A percentile compares a stretch with the other conserved stretches of the same genome.
Conservation (phyloP, 1,140 invertebrate species). For the Polypedilum vanderplanki region DNA sequence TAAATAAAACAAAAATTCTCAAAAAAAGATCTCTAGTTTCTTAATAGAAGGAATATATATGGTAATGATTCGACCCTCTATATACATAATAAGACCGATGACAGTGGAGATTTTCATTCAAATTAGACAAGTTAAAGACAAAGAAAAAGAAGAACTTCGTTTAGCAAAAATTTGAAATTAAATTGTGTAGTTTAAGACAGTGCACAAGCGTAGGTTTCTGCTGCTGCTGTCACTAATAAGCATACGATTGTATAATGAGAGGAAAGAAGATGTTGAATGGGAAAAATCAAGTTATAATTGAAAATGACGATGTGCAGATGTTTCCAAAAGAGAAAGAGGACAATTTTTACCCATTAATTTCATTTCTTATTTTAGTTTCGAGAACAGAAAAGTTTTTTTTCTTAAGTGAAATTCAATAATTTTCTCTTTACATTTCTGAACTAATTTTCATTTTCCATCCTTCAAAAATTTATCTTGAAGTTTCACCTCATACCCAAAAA, state of each 20-base stretch:
- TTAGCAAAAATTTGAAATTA: no score
- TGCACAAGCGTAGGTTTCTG: no score
- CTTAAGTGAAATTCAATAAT: slow-evolving; percentile 9
- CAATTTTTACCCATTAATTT: slow-evolving; percentile 6
- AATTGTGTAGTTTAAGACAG: no score
- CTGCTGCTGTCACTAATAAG: no score
- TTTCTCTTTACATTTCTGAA: not conserved
- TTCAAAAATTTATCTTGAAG: not conserved
- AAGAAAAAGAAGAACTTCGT: no score
- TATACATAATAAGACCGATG: no score
- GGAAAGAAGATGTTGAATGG: not conserved
- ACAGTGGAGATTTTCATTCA: no score
- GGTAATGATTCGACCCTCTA: no score
- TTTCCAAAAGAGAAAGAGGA: not conserved
- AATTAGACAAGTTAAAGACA: no score
- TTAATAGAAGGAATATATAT: no score
- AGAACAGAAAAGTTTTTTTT: not conserved
- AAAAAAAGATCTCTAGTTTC: no score
- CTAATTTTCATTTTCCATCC: not conserved
- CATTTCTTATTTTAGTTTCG: not conserved
- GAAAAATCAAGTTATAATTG: slow-evolving; percentile 7
- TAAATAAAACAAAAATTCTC: no score
- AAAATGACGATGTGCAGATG: slow-evolving; percentile 10
- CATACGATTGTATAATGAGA: not conserved
- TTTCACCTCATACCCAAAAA: not conserved